These are phyloP conservation scores for Sphinx pinastri DNA, from an alignment of 2,888 invertebrate genomes.

Conservation along the genomic window DNA sequence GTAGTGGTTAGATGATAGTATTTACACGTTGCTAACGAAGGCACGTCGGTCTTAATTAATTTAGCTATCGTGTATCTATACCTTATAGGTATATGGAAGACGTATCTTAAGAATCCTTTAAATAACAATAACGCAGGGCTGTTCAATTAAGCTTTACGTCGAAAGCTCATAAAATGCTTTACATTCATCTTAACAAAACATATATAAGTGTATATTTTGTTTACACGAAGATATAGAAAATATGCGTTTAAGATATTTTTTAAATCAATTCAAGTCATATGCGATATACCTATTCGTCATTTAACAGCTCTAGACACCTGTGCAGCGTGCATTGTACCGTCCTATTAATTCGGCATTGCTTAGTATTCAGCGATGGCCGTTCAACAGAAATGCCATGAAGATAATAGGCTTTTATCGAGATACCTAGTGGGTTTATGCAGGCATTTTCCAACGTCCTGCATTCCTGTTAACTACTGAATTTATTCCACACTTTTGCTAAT, in stretches of 20 bases:
- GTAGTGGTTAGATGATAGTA: conserved; percentile 13
- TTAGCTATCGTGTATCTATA: conserved; percentile 20
- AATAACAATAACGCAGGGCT: background rate
- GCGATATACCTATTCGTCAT: no score
- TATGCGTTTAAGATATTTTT: no score
- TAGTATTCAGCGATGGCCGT: background rate
- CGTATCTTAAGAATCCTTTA: background rate
- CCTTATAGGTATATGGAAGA: background rate
- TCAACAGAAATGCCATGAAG: conserved; percentile 5
- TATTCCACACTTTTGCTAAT: background rate
- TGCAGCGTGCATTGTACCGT: background rate
- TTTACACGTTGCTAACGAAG: conserved; percentile 26
- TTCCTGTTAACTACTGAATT: conserved; percentile 1
- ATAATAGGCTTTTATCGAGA: conserved; percentile 16
- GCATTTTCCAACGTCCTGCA: conserved; percentile 11
- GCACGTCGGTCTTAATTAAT: conserved; percentile 25
- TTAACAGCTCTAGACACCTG: no score
- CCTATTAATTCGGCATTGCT: background rate
- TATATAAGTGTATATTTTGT: no score
- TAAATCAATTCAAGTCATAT: no score
- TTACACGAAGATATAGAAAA: no score
- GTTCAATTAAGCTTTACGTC: background rate
- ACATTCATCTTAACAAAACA: no score
- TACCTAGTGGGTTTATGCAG: background rate
- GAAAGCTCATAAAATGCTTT: no score